Evolutionary conservation across 2,797 vertebrate species (phyloP), one percentile per base, ranked within the genome.

Genomic region (Eurystomus glaucurus): DNA sequence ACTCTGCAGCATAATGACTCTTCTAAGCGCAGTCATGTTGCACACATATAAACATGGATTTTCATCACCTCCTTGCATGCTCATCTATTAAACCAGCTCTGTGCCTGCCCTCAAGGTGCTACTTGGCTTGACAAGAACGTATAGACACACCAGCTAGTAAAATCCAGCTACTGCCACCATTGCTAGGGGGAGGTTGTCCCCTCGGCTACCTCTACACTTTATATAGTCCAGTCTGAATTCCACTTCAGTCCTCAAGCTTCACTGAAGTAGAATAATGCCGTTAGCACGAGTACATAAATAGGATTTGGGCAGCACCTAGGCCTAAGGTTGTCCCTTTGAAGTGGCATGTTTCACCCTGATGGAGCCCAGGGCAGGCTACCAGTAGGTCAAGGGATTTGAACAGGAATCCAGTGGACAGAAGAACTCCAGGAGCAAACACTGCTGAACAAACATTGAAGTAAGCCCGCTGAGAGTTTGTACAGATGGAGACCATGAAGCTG

Each of bases 251-350:
- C 54, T 26, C 31, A 66, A 45, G 12, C 54, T 55, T 35, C 22
- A 28, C 31, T 9, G 14, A 58, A 72, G 64, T 2, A 54, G 31
- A 35, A 57, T 14, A 39, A 50, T 29, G 23, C 20, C 54, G 23
- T 70, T 18, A 74, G 46, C 31, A 54, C 0, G 5, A 54, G 29
- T 11, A 45, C 1, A 0, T 23, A n/a, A 41, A 29, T 1, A n/a
- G 51, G 43, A 61, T 43, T 39, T 55, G 39, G 28, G 43, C 5
- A 51, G 48, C 10, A 55, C 8, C 3, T 21, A 33, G 28, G 12
- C 29, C 23, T 14, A 39, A 90, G 51, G 10, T 11, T 35, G 26
- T 60, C 52, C 35, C 61, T 84, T 62, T 62, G 65, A 43, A 88
- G 65, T 70, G 17, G 8, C 11, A 78, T 39, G 8, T 58, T 70